Percentiles rank a stretch among this genome's conserved stretches.
Evolutionary conservation across 2,888 invertebrate genomes (phyloP).

Genomic region (Theristus sp.): DNA sequence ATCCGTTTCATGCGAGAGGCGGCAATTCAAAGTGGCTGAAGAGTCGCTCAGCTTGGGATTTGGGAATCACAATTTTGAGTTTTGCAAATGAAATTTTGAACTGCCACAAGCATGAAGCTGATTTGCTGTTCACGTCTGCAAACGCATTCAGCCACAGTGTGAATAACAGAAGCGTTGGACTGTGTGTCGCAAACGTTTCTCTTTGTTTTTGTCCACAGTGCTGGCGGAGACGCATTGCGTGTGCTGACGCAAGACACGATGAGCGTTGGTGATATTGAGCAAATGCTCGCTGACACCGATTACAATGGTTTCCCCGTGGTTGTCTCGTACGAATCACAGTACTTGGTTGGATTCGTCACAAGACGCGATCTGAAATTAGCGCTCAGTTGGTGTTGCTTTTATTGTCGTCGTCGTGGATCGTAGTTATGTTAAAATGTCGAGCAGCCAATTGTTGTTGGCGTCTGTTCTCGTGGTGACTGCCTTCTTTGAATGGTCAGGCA

Average conservation of each 20-base stretch:
- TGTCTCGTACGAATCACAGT: conserved; percentile 84
- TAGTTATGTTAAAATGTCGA: too few relatives aligned
- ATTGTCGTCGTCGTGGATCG: background rate
- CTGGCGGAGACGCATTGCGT: conserved; percentile 38
- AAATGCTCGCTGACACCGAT: conserved; percentile 73
- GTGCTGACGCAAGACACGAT: conserved; percentile 92
- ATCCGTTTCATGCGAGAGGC: too few relatives aligned
- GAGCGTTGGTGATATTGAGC: conserved; percentile 87
- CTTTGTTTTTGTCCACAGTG: too few relatives aligned
- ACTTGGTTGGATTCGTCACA: conserved; percentile 86
- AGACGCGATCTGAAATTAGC: conserved; percentile 79
- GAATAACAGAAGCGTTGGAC: too few relatives aligned
- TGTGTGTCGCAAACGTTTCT: too few relatives aligned
- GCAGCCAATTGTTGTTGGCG: background rate
- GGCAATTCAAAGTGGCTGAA: too few relatives aligned
- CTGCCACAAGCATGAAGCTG: too few relatives aligned
- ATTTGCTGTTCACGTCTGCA: too few relatives aligned
- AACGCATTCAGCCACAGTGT: too few relatives aligned
- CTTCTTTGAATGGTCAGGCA: conserved; percentile 39
- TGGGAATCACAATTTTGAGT: too few relatives aligned
- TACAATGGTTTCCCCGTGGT: conserved; percentile 98
- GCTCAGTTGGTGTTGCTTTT: conserved; percentile 13
- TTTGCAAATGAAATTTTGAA: too few relatives aligned
- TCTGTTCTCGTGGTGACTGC: background rate
- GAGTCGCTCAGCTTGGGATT: background rate